Conservation (phyloP, 2,888 invertebrate species). For the Thecophora atra region DNA sequence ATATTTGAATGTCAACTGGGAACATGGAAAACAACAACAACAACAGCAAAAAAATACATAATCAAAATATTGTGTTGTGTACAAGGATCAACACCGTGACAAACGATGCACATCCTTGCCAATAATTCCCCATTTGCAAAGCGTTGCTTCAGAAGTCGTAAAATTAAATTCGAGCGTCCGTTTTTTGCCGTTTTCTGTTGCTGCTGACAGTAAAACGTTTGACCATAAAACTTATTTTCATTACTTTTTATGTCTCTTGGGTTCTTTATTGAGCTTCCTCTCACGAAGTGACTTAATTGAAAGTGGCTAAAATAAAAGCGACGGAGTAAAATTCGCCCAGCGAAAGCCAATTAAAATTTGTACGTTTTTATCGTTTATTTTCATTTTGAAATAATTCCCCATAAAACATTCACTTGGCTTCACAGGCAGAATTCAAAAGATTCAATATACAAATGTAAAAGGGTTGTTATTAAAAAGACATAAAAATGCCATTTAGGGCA, state of each 20-base stretch:
- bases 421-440: background rate
- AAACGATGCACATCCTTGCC: background rate
- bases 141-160: background rate
- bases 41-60: background rate
- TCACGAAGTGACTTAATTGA: constrained; percentile 2
- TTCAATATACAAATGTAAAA: too few relatives aligned
- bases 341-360: constrained; percentile 31
- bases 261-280: background rate
- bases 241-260: background rate
- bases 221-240: constrained; percentile 31
- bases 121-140: background rate
- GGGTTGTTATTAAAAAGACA: background rate
- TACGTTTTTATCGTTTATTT: constrained; percentile 16
- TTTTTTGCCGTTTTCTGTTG: background rate
- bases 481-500: background rate
- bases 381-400: constrained; percentile 7
- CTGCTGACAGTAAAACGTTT: constrained; percentile 23
- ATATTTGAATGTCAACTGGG: too few relatives aligned
- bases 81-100: background rate
- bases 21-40: background rate
- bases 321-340: constrained; percentile 19
- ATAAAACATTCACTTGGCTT: background rate
- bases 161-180: background rate
- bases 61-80: background rate
- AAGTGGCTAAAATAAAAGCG: constrained; percentile 24